Conservation (phyloP, 2,888 invertebrate genomes). For the Marronus borbonicus region DNA sequence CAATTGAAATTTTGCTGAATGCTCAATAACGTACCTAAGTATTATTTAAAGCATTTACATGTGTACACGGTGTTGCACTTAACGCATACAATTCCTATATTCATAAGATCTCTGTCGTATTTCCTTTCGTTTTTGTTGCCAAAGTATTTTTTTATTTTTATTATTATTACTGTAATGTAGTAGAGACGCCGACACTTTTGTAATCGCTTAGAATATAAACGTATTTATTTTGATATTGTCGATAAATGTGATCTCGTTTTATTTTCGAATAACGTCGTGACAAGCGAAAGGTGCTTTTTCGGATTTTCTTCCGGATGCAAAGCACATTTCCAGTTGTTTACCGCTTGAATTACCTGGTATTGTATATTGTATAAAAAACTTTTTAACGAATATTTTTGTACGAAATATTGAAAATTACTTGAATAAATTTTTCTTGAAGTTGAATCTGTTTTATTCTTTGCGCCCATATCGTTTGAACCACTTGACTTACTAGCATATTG, state of each 20-base stretch:
- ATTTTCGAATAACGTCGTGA: conserved; percentile 42
- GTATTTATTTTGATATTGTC: conserved; percentile 47
- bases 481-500: no score
- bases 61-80: conserved; percentile 44
- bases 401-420: conserved; percentile 57
- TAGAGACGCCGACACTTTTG: conserved; percentile 34
- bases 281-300: conserved; percentile 31
- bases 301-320: conserved; percentile 1
- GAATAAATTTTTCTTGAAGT: conserved; percentile 59
- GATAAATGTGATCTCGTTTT: conserved; percentile 48
- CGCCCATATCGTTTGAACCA: no score
- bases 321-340: conserved; percentile 45
- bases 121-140: conserved; percentile 50
- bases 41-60: conserved; percentile 50
- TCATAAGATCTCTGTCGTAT: conserved; percentile 53
- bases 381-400: conserved; percentile 63
- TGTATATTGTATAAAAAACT: conserved; percentile 59
- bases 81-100: conserved; percentile 50
- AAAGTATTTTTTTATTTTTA: conserved; percentile 42
- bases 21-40: conserved; percentile 60
- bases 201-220: conserved; percentile 47
- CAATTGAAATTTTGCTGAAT: conserved; percentile 54
- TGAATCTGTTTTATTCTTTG: conserved; percentile 35
- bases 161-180: conserved; percentile 38
- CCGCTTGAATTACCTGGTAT: conserved; percentile 56